Conservation (phyloP, 2,797 vertebrate genomes). For the Pseudocheirus occidentalis region DNA sequence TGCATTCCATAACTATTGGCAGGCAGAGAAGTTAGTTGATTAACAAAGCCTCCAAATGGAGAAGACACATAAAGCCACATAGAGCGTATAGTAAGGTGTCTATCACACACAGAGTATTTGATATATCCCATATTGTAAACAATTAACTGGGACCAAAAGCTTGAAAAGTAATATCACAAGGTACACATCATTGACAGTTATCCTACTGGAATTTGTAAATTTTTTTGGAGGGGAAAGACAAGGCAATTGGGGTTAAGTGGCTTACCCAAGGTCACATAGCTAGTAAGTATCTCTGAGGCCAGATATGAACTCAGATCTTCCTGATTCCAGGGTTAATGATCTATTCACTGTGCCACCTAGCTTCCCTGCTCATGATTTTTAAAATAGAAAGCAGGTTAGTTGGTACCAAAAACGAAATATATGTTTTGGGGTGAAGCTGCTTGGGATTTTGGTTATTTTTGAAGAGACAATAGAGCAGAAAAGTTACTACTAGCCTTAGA, state of each 20-base stretch:
- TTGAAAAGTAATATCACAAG: background rate
- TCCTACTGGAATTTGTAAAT: background rate
- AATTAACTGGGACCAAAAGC: background rate
- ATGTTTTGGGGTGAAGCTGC: background rate
- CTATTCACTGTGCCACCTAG: too few relatives aligned
- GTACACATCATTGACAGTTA: background rate
- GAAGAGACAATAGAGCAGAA: background rate
- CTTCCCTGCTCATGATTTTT: background rate
- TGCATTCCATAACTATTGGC: background rate
- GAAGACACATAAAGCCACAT: background rate
- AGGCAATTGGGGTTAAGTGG: too few relatives aligned
- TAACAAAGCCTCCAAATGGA: background rate
- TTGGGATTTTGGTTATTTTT: background rate
- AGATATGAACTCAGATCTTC: too few relatives aligned
- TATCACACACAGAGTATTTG: background rate
- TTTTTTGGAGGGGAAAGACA: background rate
- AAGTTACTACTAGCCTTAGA: background rate
- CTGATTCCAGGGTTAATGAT: too few relatives aligned
- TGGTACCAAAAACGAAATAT: background rate
- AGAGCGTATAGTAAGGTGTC: background rate
- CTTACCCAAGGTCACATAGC: too few relatives aligned
- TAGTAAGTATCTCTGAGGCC: too few relatives aligned
- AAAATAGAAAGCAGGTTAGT: background rate
- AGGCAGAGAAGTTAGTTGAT: background rate
- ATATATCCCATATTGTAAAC: background rate